Conservation (phyloP, 2,888 invertebrate genomes). For the Nomada fucata region DNA sequence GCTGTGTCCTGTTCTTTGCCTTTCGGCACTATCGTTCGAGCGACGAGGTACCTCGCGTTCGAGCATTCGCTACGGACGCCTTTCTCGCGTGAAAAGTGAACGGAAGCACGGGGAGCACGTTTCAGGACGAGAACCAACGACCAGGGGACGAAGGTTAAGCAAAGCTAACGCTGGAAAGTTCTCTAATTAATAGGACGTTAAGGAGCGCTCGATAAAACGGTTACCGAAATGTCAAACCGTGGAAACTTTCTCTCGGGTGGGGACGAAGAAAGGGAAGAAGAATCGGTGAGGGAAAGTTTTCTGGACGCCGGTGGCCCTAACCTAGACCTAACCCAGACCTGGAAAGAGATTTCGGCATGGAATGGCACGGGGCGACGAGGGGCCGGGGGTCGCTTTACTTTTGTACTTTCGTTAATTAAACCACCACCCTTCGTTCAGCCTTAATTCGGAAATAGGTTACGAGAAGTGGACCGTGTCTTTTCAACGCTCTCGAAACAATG, state of each 20-base stretch:
- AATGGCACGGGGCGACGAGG: neutral
- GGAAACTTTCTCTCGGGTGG: slow-evolving; percentile 24
- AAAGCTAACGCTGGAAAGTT: slow-evolving; percentile 60
- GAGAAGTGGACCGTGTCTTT: slow-evolving; percentile 13
- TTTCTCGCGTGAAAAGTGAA: slow-evolving; percentile 26
- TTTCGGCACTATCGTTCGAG: slow-evolving; percentile 26
- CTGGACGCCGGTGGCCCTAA: neutral
- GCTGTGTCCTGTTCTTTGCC: neutral
- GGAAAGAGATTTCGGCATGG: slow-evolving; percentile 12
- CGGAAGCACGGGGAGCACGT: slow-evolving; percentile 17
- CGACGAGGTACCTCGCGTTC: slow-evolving; percentile 30
- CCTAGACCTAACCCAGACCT: slow-evolving; percentile 23
- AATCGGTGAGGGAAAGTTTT: slow-evolving; percentile 33
- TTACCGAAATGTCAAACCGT: slow-evolving; percentile 57
- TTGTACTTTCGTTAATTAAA: slow-evolving; percentile 43
- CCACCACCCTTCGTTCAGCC: neutral
- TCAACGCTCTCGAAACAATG: slow-evolving; percentile 6
- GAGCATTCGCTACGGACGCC: neutral
- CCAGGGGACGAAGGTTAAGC: slow-evolving; percentile 35
- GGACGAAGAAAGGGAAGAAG: slow-evolving; percentile 30
- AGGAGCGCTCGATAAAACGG: slow-evolving; percentile 57
- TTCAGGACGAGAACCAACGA: neutral
- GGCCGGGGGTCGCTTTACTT: slow-evolving; percentile 15
- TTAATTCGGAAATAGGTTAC: slow-evolving; percentile 51
- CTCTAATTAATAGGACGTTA: slow-evolving; percentile 66